Evolutionary conservation across 1,140 invertebrate genomes (phyloP).

Genomic region (Eriocheir sinensis): DNA sequence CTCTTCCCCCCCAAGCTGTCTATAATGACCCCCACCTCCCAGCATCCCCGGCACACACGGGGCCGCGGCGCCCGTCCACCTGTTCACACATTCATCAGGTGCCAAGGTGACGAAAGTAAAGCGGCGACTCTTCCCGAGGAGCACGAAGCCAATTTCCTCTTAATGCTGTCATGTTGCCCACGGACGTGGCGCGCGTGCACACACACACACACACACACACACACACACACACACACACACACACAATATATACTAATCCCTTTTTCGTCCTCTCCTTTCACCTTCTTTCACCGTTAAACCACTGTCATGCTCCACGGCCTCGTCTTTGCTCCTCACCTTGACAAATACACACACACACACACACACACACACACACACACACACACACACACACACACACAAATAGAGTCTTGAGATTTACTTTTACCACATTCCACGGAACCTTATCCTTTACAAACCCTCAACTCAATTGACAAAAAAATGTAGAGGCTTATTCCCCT

Average conservation of each 20-base stretch:
- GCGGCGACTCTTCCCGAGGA: too few relatives aligned
- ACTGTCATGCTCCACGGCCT: background rate
- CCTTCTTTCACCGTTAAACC: background rate
- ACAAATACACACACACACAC: background rate
- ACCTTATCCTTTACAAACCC: conserved; percentile 4
- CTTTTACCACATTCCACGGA: background rate
- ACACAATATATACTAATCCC: conserved; percentile 11
- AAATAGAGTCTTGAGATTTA: background rate
- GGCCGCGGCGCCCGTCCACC: background rate
- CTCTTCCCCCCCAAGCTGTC: too few relatives aligned
- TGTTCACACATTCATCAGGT: background rate
- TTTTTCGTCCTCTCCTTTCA: background rate
- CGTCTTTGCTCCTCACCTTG: background rate
- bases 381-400: too few relatives aligned
- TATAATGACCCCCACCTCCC: too few relatives aligned
- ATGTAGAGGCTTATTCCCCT: too few relatives aligned
- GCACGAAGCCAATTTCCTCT: background rate
- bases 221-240: background rate
- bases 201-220: background rate
- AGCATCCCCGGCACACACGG: too few relatives aligned
- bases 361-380: too few relatives aligned
- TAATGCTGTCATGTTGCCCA: background rate
- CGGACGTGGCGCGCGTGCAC: too few relatives aligned
- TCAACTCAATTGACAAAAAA: background rate
- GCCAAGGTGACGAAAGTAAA: background rate